A percentile compares a stretch with the other conserved stretches of the same genome.
These are phyloP conservation scores for Drosophila mojavensis DNA, from an alignment of 1,140 invertebrate genomes.

Conservation along the genomic window DNA sequence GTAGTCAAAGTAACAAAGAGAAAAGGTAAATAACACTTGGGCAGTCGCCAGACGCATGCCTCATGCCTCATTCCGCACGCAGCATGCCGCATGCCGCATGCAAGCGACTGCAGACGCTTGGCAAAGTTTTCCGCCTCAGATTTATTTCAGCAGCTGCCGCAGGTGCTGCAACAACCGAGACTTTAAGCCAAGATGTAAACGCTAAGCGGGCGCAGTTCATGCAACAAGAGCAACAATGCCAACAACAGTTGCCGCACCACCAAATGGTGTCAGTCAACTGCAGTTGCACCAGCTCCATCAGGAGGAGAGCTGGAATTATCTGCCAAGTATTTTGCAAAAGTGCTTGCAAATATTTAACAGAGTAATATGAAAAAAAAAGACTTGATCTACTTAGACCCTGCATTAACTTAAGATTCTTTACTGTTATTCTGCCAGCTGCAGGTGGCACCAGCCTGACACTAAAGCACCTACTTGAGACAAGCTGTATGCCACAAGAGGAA, in stretches of 20 bases:
- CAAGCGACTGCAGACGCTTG: slow-evolving; percentile 23
- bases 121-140: slow-evolving; percentile 66
- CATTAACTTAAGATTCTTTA: slow-evolving; percentile 56
- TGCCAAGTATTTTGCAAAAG: slow-evolving; percentile 60
- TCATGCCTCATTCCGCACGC: not conserved
- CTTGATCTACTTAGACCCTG: slow-evolving; percentile 55
- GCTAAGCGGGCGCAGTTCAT: slow-evolving; percentile 9
- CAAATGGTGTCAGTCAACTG: slow-evolving; percentile 38
- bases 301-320: slow-evolving; percentile 56
- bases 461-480: not conserved
- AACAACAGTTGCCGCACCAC: not conserved
- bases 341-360: slow-evolving; percentile 47
- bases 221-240: slow-evolving; percentile 38
- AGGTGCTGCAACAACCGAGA: slow-evolving; percentile 41
- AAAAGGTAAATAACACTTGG: slow-evolving; percentile 79
- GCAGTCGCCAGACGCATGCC: slow-evolving; percentile 52
- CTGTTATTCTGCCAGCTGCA: slow-evolving; percentile 13
- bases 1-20: slow-evolving; percentile 56
- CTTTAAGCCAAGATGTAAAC: slow-evolving; percentile 26
- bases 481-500: not conserved
- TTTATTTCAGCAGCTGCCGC: slow-evolving; percentile 66
- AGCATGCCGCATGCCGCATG: slow-evolving; percentile 2
- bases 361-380: slow-evolving; percentile 25
- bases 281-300: slow-evolving; percentile 24
- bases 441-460: not conserved